Conservation (phyloP, 2,113 vertebrate genomes). For the Hystrix cristata region DNA sequence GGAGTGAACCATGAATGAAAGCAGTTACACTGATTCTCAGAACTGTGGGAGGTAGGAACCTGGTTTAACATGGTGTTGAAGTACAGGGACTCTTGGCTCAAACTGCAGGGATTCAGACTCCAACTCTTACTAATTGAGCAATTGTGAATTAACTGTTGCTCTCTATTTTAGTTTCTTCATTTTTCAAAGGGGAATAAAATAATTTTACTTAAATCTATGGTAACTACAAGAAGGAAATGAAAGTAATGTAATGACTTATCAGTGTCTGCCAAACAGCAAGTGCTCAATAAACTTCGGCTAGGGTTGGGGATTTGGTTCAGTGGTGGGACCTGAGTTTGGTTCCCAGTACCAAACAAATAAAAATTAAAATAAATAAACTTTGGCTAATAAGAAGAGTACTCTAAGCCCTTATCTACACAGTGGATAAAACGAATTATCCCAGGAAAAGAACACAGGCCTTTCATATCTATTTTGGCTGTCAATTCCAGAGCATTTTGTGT, state of each 20-base stretch:
- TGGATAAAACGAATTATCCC: background rate
- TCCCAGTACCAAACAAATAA: too few species aligned
- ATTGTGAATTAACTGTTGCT: background rate
- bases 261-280: background rate
- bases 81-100: background rate
- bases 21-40: background rate
- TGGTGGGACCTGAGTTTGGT: too few species aligned
- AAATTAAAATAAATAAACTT: too few species aligned
- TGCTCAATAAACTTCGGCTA: background rate
- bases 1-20: background rate
- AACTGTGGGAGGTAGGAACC: too few species aligned
- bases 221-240: background rate
- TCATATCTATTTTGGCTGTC: background rate
- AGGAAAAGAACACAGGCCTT: background rate
- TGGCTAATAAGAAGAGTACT: background rate
- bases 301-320: too few species aligned
- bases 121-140: background rate
- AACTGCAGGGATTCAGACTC: background rate
- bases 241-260: background rate
- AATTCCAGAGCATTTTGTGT: background rate
- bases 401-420: background rate
- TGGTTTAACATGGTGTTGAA: background rate
- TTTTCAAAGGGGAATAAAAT: slow-evolving; percentile 1
- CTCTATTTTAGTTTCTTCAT: background rate
- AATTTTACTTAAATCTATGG: background rate